Evolutionary conservation across 2,888 invertebrate species (phyloP), one percentile per base, ranked within the genome.

Genomic region (Eilema sororculum): DNA sequence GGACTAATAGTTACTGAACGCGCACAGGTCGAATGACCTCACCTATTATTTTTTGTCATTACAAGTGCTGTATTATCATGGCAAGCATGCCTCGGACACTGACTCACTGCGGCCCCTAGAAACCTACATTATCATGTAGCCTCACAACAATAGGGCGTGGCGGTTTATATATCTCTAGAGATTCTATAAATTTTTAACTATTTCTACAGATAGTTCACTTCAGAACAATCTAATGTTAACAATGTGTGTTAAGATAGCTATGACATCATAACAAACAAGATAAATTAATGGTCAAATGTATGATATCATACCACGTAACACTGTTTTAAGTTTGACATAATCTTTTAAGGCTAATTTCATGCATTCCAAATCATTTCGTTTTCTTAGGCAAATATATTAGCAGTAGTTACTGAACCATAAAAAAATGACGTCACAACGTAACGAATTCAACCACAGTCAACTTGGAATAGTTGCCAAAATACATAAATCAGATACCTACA

Each of bases 21-120:
- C 72, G 75, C 79, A 76, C 79, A 78, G 79, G 81, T 84, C 78
- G 75, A 68, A 87, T 91, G 91, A 91, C 84, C 87, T 91, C 89
- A 90, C 75, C 84, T 83, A 83, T 86, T 80, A 83, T 86, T 88
- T 90, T 89, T 90, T 90, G 86, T 84, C 85, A 89, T 88, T 89
- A 89, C 30, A 71, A 73, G 61, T 73, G 65, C 65, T 63, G 57
- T 71, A 84, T 87, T 87, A 89, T 89, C 84, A 84, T 81, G 82
- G 77, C 81, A 75, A 78, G 78, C 84, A 79, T 84, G 78, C 79
- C 79, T 88, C 83, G 84, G 77, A 81, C 81, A 83, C 78, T 85
- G 84, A 86, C 79, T 87, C 87, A 87, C 80, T 78, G 62, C 70
- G 65, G 72, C 72, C 70, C 66, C 78, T 74, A 78, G 74, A 30